Percentiles rank a stretch among this genome's conserved stretches.
phyloP scores from a whole-genome alignment of 2,888 invertebrate genomes.

The Ischnus inquisitorius region DNA sequence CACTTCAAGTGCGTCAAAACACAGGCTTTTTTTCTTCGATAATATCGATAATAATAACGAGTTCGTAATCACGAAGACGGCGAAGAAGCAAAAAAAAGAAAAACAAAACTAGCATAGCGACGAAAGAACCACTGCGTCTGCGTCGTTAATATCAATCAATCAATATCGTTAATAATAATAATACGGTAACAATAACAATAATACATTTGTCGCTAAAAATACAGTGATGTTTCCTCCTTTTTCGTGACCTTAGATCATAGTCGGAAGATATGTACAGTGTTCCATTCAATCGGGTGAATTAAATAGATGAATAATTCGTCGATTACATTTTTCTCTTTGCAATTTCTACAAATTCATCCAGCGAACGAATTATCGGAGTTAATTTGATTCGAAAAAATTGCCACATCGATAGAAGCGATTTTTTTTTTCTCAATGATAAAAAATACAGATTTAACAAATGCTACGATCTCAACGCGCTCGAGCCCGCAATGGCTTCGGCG shows the following conservation, averaged over 20 bases:
- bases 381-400: constrained; percentile 22
- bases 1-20: constrained; percentile 29
- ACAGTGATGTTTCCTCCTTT: constrained; percentile 68
- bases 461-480: constrained; percentile 31
- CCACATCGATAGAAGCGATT: constrained; percentile 10
- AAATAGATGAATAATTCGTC: constrained; percentile 38
- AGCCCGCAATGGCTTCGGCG: constrained; percentile 59
- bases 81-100: constrained; percentile 26
- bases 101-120: constrained; percentile 62
- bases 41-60: constrained; percentile 49
- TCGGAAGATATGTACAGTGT: constrained; percentile 66
- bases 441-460: constrained; percentile 34
- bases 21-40: background rate
- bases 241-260: constrained; percentile 37
- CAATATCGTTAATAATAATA: constrained; percentile 74
- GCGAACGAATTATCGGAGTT: constrained; percentile 7
- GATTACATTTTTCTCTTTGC: constrained; percentile 16
- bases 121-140: constrained; percentile 50
- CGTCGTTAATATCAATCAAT: constrained; percentile 55
- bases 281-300: constrained; percentile 65
- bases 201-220: constrained; percentile 76
- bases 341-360: constrained; percentile 11
- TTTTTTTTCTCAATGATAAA: background rate
- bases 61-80: constrained; percentile 55
- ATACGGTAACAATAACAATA: constrained; percentile 77